Evolutionary conservation across 2,113 vertebrate species (phyloP), one percentile per base, ranked within the genome.

Genomic region (Origma solitaria): DNA sequence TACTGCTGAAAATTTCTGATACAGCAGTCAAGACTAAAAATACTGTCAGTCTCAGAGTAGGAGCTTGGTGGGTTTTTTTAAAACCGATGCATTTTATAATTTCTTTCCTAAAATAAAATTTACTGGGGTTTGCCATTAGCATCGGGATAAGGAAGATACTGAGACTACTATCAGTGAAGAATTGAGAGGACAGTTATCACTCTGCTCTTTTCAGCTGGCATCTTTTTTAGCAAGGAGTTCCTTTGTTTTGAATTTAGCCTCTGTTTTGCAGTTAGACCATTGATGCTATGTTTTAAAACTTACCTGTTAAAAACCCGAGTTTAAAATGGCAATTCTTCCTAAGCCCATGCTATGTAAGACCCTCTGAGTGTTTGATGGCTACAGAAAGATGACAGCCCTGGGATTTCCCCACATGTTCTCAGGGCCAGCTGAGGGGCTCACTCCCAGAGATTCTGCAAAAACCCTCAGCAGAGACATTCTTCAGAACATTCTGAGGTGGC

Each of bases 1-100:
- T 92, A 92, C 61, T 82, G 68, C 77, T 76, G 93, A 94, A 91
- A 94, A 91, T 83, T 95, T 93, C 88, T 92, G 90, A 96, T 96
- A 94, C 72, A 96, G 92, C 73, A 96, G 91, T 93, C 77, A 82
- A 92, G 57, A 88, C 21, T 82, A 86, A 97, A 96, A 86, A 58
- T 61, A 87, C 11, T 23, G 66, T 95, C 82, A 85, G 65, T 54
- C 22, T 92, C 57, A 65, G 56, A 56, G 21, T 45, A 95, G 66
- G 42, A 86, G 65, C 31, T 88, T 62, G 71, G 30, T 51, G 40
- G 3, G 5, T 0, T 85, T 54, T 91, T 68, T 65, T 28, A 35
- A 20, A 73, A 51, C 13, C 31, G 2, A 3, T 70, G 11, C 61
- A 21, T 31, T 66, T 95, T 79, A 20, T 33, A 91, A 38, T 42